Percentiles rank a stretch among this genome's conserved stretches.
Evolutionary conservation across 2,113 vertebrate species (phyloP).

Genomic region (Panthera leo): DNA sequence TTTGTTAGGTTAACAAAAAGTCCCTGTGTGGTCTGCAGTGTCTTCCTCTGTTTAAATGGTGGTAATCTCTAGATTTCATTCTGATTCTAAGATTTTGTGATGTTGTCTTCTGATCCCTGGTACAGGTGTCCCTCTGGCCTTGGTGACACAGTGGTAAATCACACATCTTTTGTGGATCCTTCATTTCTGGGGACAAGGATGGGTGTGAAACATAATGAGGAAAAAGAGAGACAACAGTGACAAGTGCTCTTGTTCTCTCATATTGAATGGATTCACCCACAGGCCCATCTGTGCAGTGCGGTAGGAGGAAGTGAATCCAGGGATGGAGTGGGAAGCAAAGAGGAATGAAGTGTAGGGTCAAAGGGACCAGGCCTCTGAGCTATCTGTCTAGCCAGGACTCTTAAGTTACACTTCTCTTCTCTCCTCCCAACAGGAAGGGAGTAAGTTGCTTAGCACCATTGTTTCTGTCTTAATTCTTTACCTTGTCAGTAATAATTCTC

Average conservation of each 20-base stretch:
- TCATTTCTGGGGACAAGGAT: neutral
- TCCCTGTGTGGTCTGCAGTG: too few species aligned
- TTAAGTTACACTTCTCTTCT: rapidly evolving
- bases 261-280: neutral
- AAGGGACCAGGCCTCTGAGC: too few species aligned
- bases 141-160: neutral
- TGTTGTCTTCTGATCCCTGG: neutral
- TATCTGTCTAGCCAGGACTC: neutral
- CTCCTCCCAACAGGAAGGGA: neutral
- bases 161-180: neutral
- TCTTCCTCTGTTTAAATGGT: neutral
- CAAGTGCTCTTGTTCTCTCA: neutral
- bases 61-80: neutral
- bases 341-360: neutral
- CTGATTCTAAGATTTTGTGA: neutral
- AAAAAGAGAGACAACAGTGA: neutral
- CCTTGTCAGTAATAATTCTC: neutral
- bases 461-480: neutral
- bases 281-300: neutral
- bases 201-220: neutral
- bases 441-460: neutral
- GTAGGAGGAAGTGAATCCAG: neutral
- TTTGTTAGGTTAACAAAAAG: neutral
- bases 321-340: neutral
- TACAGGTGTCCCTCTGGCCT: neutral